A percentile compares a stretch with the other conserved stretches of the same genome.
phyloP scores from a whole-genome alignment of 2,888 invertebrate species.

The Chalcosyrphus nemorum region DNA sequence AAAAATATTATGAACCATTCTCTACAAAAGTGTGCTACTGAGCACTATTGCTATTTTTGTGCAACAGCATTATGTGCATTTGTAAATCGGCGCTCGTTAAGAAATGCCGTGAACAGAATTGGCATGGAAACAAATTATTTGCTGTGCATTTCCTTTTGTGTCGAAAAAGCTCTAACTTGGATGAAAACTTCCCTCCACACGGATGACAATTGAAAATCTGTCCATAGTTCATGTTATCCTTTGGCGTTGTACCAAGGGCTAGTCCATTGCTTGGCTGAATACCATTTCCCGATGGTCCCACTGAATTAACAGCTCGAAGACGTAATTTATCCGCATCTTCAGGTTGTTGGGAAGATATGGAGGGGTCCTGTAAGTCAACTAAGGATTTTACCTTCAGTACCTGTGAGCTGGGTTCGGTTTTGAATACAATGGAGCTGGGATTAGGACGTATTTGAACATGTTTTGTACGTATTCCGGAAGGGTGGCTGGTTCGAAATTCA shows the following conservation, averaged over 20 bases:
- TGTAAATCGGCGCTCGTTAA: slow-evolving; percentile 74
- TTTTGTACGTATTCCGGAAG: slow-evolving; percentile 44
- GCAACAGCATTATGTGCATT: slow-evolving; percentile 74
- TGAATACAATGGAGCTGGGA: neutral
- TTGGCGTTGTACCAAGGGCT: slow-evolving; percentile 11
- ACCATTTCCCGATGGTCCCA: slow-evolving; percentile 13
- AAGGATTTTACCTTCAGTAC: slow-evolving; percentile 44
- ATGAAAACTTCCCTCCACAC: slow-evolving; percentile 74
- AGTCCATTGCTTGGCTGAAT: slow-evolving; percentile 21
- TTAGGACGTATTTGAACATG: slow-evolving; percentile 27
- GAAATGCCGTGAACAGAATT: slow-evolving; percentile 73
- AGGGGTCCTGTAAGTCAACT: slow-evolving; percentile 60
- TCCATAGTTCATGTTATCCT: slow-evolving; percentile 73
- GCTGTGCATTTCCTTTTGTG: slow-evolving; percentile 74
- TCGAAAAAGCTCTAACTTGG: slow-evolving; percentile 74
- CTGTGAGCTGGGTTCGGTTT: slow-evolving; percentile 27
- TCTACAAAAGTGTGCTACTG: slow-evolving; percentile 3
- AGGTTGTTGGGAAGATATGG: slow-evolving; percentile 61
- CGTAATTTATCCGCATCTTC: slow-evolving; percentile 46
- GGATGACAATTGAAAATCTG: slow-evolving; percentile 74
- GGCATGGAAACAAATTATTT: slow-evolving; percentile 74
- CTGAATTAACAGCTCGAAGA: neutral
- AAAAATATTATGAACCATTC: neutral
- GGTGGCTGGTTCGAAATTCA: neutral
- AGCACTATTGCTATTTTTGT: slow-evolving; percentile 56